Evolutionary conservation across 2,113 vertebrate genomes (phyloP).

Genomic region (Nerophis lumbriciformis): DNA sequence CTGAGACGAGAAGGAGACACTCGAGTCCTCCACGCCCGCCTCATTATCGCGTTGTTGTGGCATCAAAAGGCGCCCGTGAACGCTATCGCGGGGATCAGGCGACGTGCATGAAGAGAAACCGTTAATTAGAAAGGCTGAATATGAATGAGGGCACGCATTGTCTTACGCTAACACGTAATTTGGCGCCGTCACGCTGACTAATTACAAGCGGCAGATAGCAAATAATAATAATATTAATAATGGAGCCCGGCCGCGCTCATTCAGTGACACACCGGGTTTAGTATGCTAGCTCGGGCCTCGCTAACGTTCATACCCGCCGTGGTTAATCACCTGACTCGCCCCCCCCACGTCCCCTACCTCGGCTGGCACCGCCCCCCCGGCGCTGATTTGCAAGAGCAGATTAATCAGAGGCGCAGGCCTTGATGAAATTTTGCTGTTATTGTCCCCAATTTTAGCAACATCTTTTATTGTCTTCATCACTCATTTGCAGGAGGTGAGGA

Average conservation of each 20-base stretch:
- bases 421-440: constrained; percentile 99
- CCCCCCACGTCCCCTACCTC: constrained; percentile 18
- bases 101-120: constrained; percentile 44
- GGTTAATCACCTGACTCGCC: constrained; percentile 87
- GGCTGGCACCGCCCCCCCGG: constrained; percentile 49
- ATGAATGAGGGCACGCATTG: constrained; percentile 42
- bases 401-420: constrained; percentile 95
- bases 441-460: constrained; percentile 99
- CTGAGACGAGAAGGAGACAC: neutral
- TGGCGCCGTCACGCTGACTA: constrained; percentile 33
- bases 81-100: constrained; percentile 59
- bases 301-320: constrained; percentile 70
- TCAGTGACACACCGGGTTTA: constrained; percentile 5
- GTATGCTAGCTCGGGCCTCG: too few relatives aligned
- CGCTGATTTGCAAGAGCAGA: constrained; percentile 97
- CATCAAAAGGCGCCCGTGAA: constrained; percentile 56
- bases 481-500: constrained; percentile 84
- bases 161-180: constrained; percentile 37
- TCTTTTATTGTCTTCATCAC: constrained; percentile 99
- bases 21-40: neutral
- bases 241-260: constrained; percentile 27
- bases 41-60: constrained; percentile 1
- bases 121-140: constrained; percentile 60
- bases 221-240: constrained; percentile 30
- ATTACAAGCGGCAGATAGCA: constrained; percentile 41